Evolutionary conservation across 2,888 invertebrate species (phyloP), one percentile per base, ranked within the genome.

Genomic region (Conistra vaccinii): DNA sequence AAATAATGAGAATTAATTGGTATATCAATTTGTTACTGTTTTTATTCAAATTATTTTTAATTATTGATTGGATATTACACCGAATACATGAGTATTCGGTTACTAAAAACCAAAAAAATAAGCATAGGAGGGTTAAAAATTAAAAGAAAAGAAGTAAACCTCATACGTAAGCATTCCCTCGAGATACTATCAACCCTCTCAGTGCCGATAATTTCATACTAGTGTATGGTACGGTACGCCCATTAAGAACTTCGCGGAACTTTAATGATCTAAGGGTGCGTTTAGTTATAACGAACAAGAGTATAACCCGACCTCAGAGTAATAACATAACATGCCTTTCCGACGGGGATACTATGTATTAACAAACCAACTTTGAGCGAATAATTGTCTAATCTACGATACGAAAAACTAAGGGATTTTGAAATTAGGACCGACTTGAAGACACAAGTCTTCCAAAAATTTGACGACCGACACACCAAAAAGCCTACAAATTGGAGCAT

Each of bases 241-340:
- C 17, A 69, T 78, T 82, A 78, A 32, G 53, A 68, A 78, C 29
- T 76, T 82, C 26, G 39, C n/a, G 29, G 57, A 78, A 79, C 45
- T 58, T 26, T 82, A 82, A 69, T 83, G 58, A 83, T 78, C 26
- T 65, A n/a, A 63, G 69, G 68, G 53, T 65, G 45, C 35, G 48
- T 58, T 65, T 29, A 65, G n/a, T 79, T 78, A 17, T 51, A 75
- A 78, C 23, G 51, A 71, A 58, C 71, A 42, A n/a, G 12, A 58
- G 39, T 70, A 42, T 48, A 57, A 71, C 48, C 26, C 71, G 17
- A 48, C 75, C 32, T 32, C 23, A 20, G 20, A 23, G n/a, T 57
- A 32, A 51, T 32, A 48, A 70, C 55, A 29, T 39, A n/a, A 35
- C 55, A 29, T 29, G 17, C 23, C 3, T 20, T 72, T 32, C 14